Evolutionary conservation across 2,797 vertebrate genomes (phyloP).

Genomic region (Iguana delicatissima): DNA sequence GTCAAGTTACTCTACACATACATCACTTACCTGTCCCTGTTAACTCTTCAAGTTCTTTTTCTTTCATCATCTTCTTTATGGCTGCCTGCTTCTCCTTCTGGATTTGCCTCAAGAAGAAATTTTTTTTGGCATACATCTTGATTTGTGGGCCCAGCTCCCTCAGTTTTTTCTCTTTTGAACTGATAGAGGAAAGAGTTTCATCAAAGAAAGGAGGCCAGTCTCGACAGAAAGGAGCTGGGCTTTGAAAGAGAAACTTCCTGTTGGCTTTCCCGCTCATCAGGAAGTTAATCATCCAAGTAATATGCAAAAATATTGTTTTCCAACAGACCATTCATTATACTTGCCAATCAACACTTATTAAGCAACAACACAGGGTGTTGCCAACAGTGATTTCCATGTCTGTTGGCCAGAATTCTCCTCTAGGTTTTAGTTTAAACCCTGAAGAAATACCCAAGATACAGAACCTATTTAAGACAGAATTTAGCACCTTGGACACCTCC

Average conservation of each 20-base stretch:
- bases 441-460: no score
- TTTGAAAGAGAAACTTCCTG: background rate
- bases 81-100: background rate
- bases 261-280: background rate
- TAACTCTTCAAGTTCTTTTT: background rate
- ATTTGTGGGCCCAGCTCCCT: background rate
- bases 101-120: conserved; percentile 12
- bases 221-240: background rate
- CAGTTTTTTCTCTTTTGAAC: background rate
- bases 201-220: background rate
- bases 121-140: background rate
- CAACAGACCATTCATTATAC: background rate
- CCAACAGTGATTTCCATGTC: no score
- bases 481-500: no score
- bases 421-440: no score
- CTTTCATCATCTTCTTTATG: background rate
- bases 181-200: background rate
- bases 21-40: background rate
- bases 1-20: conserved; percentile 8
- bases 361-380: no score
- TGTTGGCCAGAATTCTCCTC: no score
- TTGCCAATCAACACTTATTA: background rate
- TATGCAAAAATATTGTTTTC: background rate
- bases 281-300: no score
- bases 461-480: no score